Conservation (phyloP, 2,888 invertebrate species). For the Diaperis boleti region DNA sequence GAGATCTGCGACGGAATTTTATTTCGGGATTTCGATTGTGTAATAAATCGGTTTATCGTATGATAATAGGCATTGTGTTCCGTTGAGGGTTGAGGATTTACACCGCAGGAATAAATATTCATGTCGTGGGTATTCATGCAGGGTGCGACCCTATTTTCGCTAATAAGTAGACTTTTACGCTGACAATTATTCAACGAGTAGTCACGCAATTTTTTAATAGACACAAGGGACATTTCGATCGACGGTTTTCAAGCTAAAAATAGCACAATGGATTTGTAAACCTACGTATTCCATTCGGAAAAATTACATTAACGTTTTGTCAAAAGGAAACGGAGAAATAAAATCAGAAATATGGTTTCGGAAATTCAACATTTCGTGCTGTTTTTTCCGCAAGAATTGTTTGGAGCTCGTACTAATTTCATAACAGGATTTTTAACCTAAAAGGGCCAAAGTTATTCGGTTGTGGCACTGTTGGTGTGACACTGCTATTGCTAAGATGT, state of each 20-base stretch:
- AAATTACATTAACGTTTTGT: too few species aligned
- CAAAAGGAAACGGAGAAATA: too few species aligned
- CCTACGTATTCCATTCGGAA: too few species aligned
- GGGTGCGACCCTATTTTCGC: background rate
- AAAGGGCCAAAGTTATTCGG: too few species aligned
- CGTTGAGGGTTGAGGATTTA: constrained; percentile 6
- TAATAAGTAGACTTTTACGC: background rate
- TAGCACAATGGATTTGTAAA: too few species aligned
- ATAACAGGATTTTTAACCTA: too few species aligned
- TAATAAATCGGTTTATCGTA: constrained; percentile 13
- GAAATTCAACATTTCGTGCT: too few species aligned
- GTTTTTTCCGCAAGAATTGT: too few species aligned
- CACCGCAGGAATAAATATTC: constrained; percentile 18
- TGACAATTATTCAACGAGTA: background rate
- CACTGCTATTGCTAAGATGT: too few species aligned
- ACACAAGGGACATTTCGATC: background rate
- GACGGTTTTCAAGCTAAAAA: background rate
- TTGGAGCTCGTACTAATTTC: too few species aligned
- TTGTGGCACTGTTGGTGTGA: too few species aligned
- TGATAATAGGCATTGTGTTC: constrained; percentile 14
- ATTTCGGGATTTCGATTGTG: constrained; percentile 22
- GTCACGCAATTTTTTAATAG: constrained; percentile 1
- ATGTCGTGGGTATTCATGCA: background rate
- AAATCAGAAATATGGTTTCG: too few species aligned
- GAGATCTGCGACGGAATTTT: constrained; percentile 20